A percentile compares a stretch with the other conserved stretches of the same genome.
These are phyloP conservation scores for Xenopus laevis DNA, from an alignment of 2,113 vertebrate genomes.

Conservation along the genomic window DNA sequence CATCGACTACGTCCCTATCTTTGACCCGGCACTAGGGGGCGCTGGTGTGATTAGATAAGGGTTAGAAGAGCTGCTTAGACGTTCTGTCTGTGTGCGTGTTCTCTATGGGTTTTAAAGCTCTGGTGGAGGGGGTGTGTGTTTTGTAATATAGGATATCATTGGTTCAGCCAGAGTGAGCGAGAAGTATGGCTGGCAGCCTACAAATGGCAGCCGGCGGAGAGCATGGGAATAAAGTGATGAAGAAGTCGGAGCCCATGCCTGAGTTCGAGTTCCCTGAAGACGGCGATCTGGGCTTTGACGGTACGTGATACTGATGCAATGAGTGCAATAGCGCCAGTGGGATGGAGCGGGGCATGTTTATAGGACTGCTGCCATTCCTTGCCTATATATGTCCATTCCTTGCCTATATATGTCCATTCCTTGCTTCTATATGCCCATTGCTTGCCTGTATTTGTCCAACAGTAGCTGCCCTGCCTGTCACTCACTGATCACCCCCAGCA, in stretches of 20 bases:
- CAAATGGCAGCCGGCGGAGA: neutral
- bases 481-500: too few species aligned
- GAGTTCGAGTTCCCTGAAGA: slow-evolving; percentile 30
- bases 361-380: neutral
- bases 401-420: neutral
- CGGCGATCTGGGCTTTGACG: slow-evolving; percentile 15
- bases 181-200: neutral
- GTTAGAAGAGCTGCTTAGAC: too few species aligned
- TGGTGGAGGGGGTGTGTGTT: neutral
- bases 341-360: neutral
- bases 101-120: neutral
- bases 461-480: too few species aligned
- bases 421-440: neutral
- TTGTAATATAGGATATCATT: neutral
- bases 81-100: too few species aligned
- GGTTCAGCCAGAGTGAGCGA: neutral
- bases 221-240: slow-evolving; percentile 12
- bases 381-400: neutral
- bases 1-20: too few species aligned
- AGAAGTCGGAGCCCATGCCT: slow-evolving; percentile 2
- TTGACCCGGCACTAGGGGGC: neutral
- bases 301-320: slow-evolving; percentile 19
- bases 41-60: neutral
- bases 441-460: neutral
- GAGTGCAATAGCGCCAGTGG: neutral